phyloP scores from a whole-genome alignment of 2,888 invertebrate genomes.

The Volucella inflata region DNA sequence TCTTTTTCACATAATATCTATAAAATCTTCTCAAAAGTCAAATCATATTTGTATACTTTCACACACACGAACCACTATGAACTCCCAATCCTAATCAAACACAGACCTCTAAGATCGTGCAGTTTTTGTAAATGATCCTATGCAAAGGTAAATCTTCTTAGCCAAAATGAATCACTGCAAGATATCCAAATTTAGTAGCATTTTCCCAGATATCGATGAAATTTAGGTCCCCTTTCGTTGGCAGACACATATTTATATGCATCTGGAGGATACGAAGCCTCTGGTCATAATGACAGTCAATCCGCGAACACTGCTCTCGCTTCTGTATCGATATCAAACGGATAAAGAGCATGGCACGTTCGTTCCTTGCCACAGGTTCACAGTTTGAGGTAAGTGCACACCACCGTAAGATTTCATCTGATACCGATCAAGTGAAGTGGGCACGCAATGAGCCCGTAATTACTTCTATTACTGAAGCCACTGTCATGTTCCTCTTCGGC shows the following conservation, averaged over 20 bases:
- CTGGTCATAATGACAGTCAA: slow-evolving; percentile 65
- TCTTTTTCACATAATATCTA: too few species aligned
- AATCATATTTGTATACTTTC: too few species aligned
- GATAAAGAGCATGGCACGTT: slow-evolving; percentile 61
- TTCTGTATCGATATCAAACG: slow-evolving; percentile 60
- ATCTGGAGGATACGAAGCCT: neutral
- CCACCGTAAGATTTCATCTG: slow-evolving; percentile 70
- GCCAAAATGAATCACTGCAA: neutral
- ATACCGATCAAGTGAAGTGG: slow-evolving; percentile 76
- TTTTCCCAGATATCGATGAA: slow-evolving; percentile 6
- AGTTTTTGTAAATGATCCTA: neutral
- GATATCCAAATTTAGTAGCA: slow-evolving; percentile 7
- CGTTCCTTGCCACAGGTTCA: slow-evolving; percentile 53
- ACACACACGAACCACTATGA: too few species aligned
- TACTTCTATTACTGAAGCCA: slow-evolving; percentile 74
- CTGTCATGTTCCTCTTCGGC: slow-evolving; percentile 64
- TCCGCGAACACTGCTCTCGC: slow-evolving; percentile 61
- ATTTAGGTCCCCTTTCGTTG: slow-evolving; percentile 26
- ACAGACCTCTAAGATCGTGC: slow-evolving; percentile 2
- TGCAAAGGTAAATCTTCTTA: slow-evolving; percentile 3
- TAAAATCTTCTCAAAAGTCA: too few species aligned
- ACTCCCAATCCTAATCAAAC: too few species aligned
- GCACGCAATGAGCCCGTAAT: slow-evolving; percentile 76
- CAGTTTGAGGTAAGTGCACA: slow-evolving; percentile 64
- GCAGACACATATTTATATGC: slow-evolving; percentile 23